These are phyloP conservation scores for Glareola pratincola DNA, from an alignment of 2,113 vertebrate species.

Conservation along the genomic window DNA sequence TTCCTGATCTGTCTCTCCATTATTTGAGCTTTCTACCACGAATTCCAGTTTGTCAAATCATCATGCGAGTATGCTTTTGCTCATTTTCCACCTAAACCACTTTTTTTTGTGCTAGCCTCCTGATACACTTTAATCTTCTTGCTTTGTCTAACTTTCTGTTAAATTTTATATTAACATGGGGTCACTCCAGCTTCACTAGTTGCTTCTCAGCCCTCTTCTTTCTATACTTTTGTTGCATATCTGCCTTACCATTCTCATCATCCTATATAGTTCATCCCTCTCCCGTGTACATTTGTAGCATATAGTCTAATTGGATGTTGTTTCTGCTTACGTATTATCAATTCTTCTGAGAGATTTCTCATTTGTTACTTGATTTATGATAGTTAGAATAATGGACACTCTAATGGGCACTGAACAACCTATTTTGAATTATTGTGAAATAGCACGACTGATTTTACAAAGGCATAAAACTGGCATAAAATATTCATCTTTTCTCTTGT, in stretches of 20 bases:
- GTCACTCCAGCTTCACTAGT: neutral
- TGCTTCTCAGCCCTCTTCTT: neutral
- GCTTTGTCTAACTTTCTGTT: neutral
- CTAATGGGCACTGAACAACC: neutral
- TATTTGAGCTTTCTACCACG: neutral
- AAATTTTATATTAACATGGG: neutral
- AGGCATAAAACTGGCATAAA: neutral
- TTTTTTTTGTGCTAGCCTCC: neutral
- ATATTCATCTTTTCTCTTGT: neutral
- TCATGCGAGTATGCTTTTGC: neutral
- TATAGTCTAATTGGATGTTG: too few relatives aligned
- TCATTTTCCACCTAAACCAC: neutral
- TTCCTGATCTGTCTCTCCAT: neutral
- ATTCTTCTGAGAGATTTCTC: neutral
- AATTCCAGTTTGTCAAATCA: neutral
- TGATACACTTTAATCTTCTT: neutral
- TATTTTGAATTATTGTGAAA: neutral
- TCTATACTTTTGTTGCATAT: neutral
- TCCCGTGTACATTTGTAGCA: too few relatives aligned
- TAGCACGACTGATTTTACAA: neutral
- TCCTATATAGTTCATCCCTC: neutral
- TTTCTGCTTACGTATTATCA: neutral
- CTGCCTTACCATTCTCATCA: neutral
- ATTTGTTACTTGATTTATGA: neutral
- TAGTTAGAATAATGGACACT: neutral